Percentiles rank a stretch among this genome's conserved stretches.
These are phyloP conservation scores for Ataeniobius toweri DNA, from an alignment of 2,797 vertebrate species.

Conservation along the genomic window DNA sequence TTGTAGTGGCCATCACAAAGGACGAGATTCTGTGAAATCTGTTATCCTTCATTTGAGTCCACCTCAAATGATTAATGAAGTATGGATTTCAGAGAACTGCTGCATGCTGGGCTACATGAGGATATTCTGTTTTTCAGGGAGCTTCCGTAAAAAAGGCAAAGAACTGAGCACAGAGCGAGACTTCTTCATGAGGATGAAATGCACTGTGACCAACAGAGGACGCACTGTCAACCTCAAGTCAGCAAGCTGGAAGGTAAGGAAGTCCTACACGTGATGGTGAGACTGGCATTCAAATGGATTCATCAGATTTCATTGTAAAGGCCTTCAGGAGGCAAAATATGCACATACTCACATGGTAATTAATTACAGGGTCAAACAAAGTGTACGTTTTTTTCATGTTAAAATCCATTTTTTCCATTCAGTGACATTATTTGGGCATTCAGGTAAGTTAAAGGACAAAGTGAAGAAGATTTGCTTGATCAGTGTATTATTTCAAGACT, in stretches of 20 bases:
- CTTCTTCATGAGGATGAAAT: conserved; percentile 99
- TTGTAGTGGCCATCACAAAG: background rate
- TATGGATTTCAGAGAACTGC: background rate
- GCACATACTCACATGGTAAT: background rate
- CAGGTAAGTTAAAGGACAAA: too few species aligned
- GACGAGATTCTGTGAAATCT: background rate
- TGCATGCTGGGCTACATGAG: background rate
- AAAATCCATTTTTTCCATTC: too few species aligned
- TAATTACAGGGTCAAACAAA: too few species aligned
- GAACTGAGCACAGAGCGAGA: conserved; percentile 90
- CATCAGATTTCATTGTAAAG: background rate
- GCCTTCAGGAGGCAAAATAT: background rate
- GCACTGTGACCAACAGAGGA: conserved; percentile 96
- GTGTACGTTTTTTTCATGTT: too few species aligned
- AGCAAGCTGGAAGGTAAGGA: conserved; percentile 94
- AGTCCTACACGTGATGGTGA: background rate
- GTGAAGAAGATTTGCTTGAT: too few species aligned
- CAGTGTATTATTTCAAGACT: too few species aligned
- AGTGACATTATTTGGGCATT: too few species aligned
- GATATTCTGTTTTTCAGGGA: conserved; percentile 65
- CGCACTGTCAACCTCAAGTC: conserved; percentile 99
- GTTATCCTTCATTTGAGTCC: background rate
- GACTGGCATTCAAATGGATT: background rate
- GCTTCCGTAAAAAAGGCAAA: conserved; percentile 89
- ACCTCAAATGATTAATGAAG: background rate